Conservation (phyloP, 2,888 invertebrate species). For the Dryobotodes eremita region DNA sequence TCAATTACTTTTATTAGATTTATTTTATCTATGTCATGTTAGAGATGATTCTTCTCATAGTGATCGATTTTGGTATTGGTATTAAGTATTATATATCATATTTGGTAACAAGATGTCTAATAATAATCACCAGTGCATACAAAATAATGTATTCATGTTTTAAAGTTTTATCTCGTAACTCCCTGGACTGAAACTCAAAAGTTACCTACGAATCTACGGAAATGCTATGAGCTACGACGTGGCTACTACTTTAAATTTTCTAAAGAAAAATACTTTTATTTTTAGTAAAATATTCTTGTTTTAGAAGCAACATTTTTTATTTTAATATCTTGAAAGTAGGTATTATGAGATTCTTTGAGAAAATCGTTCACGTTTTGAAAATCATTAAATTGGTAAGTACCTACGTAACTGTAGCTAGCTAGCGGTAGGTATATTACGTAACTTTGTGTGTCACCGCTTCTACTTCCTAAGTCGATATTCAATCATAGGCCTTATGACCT, state of each 20-base stretch:
- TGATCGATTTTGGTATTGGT: neutral
- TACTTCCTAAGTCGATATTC: neutral
- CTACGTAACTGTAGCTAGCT: neutral
- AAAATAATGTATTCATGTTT: neutral
- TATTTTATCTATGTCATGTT: neutral
- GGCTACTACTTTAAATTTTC: neutral
- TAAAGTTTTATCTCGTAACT: too few relatives aligned
- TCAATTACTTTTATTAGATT: neutral
- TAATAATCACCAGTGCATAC: neutral
- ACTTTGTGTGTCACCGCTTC: constrained; percentile 1
- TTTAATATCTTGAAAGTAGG: neutral
- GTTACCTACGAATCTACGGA: neutral
- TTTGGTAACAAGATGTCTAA: too few relatives aligned
- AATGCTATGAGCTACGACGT: neutral
- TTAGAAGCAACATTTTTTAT: neutral
- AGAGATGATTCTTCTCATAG: neutral
- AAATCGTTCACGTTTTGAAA: neutral
- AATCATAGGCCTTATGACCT: neutral
- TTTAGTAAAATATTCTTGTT: neutral
- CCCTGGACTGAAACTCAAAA: neutral
- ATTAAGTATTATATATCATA: too few relatives aligned
- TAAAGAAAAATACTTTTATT: neutral
- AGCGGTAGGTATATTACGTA: neutral
- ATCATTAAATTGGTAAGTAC: neutral
- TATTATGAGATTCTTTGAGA: neutral